A percentile compares a stretch with the other conserved stretches of the same genome.
Conservation (phyloP, 1,140 invertebrate species). For the Neelides sp. region DNA sequence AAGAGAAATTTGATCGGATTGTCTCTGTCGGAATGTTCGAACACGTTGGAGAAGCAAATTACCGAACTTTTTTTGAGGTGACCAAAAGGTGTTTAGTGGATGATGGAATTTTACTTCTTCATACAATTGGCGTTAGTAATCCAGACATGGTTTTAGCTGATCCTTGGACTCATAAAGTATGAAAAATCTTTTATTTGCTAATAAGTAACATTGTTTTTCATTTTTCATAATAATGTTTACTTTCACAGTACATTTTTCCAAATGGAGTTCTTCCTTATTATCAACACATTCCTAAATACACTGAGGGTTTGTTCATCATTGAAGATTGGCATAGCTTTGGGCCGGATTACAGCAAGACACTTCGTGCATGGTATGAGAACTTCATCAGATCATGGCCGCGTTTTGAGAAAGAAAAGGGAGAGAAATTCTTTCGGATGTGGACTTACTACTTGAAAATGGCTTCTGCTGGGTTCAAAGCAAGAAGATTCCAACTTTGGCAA, state of each 20-base stretch:
- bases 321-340: slow-evolving; percentile 11
- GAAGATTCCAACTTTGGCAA: slow-evolving; percentile 8
- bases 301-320: slow-evolving; percentile 2
- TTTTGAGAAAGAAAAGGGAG: slow-evolving; percentile 5
- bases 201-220: neutral
- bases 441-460: slow-evolving; percentile 9
- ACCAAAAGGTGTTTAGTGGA: slow-evolving; percentile 2
- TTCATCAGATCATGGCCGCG: neutral
- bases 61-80: slow-evolving; percentile 3
- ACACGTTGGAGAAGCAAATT: slow-evolving; percentile 4
- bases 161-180: slow-evolving; percentile 23
- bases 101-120: slow-evolving; percentile 9
- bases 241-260: slow-evolving; percentile 11
- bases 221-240: neutral
- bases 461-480: slow-evolving; percentile 1
- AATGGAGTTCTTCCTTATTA: slow-evolving; percentile 2
- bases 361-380: slow-evolving; percentile 5
- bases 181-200: neutral
- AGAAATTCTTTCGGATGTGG: slow-evolving; percentile 7
- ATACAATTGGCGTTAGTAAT: slow-evolving; percentile 3
- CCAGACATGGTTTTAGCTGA: slow-evolving; percentile 15
- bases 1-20: slow-evolving; percentile 2
- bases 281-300: neutral
- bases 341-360: slow-evolving; percentile 5
- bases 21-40: slow-evolving; percentile 6